Evolutionary conservation across 2,113 vertebrate species (phyloP).

Genomic region (Xenopus borealis): DNA sequence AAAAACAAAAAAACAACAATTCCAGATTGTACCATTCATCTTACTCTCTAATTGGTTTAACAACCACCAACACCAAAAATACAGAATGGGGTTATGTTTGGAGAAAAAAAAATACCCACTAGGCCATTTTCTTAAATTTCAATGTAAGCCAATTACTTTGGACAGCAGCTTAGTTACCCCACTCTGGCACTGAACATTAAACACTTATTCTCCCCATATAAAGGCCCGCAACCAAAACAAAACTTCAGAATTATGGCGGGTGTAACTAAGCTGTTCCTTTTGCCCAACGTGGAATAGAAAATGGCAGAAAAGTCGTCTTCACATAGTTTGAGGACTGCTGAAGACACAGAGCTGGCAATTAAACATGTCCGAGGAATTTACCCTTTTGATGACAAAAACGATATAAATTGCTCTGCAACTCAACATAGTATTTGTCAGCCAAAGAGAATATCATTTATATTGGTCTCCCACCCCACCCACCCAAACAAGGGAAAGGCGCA

Average conservation of each 20-base stretch:
- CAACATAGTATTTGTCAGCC: neutral
- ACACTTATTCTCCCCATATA: neutral
- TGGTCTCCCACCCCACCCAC: neutral
- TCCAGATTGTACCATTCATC: constrained; percentile 64
- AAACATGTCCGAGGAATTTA: neutral
- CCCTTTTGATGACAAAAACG: neutral
- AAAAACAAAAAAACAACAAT: constrained; percentile 14
- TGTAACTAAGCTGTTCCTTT: constrained; percentile 13
- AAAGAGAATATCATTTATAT: neutral
- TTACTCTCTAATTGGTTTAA: constrained; percentile 51
- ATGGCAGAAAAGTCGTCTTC: constrained; percentile 9
- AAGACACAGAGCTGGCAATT: neutral
- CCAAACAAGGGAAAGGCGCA: neutral
- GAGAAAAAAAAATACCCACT: constrained; percentile 54
- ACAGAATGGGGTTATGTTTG: no score
- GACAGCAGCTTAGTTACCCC: constrained; percentile 18
- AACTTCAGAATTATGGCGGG: neutral
- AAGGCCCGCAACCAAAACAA: neutral
- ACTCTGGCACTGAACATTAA: neutral
- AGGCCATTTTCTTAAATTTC: constrained; percentile 57
- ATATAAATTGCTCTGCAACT: neutral
- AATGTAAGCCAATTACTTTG: constrained; percentile 60
- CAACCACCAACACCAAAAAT: constrained; percentile 2
- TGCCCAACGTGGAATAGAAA: neutral
- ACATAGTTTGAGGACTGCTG: neutral